A percentile compares a stretch with the other conserved stretches of the same genome.
These are phyloP conservation scores for Gambusia affinis DNA, from an alignment of 2,113 vertebrate species.

Conservation along the genomic window DNA sequence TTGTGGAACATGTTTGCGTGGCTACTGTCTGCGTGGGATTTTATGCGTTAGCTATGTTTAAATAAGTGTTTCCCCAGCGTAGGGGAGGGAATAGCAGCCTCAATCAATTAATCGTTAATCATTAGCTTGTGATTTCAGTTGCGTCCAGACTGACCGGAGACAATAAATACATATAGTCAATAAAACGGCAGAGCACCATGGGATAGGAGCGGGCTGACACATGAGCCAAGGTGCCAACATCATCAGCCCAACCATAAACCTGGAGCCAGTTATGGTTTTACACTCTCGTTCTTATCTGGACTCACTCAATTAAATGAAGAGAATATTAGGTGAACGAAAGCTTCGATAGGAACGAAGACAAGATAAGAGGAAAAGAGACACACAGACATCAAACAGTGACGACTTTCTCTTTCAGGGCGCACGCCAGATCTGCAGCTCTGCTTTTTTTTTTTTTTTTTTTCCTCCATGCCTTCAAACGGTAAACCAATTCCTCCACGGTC, in stretches of 20 bases:
- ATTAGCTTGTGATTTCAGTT: slow-evolving; percentile 75
- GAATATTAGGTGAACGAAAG: neutral
- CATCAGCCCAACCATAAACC: slow-evolving; percentile 36
- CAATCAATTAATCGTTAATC: slow-evolving; percentile 83
- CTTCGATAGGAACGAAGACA: too few species aligned
- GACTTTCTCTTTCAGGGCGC: slow-evolving; percentile 30
- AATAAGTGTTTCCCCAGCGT: neutral
- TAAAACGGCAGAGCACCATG: slow-evolving; percentile 72
- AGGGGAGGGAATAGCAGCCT: slow-evolving; percentile 39
- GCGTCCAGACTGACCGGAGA: slow-evolving; percentile 85
- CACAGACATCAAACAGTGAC: slow-evolving; percentile 24
- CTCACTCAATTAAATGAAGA: slow-evolving; percentile 50
- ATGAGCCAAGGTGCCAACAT: slow-evolving; percentile 34
- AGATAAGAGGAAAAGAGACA: too few species aligned
- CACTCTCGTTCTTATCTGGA: slow-evolving; percentile 43
- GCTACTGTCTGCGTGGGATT: neutral
- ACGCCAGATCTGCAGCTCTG: slow-evolving; percentile 38
- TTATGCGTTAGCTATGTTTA: neutral
- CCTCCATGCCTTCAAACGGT: slow-evolving; percentile 16
- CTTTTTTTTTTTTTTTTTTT: slow-evolving; percentile 6
- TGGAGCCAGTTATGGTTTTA: slow-evolving; percentile 41
- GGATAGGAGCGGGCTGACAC: slow-evolving; percentile 30
- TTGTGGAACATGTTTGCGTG: neutral
- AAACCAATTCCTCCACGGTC: slow-evolving; percentile 61
- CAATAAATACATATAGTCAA: slow-evolving; percentile 84